A percentile compares a stretch with the other conserved stretches of the same genome.
phyloP scores from a whole-genome alignment of 1,140 invertebrate genomes.

The Colletes latitarsis region DNA sequence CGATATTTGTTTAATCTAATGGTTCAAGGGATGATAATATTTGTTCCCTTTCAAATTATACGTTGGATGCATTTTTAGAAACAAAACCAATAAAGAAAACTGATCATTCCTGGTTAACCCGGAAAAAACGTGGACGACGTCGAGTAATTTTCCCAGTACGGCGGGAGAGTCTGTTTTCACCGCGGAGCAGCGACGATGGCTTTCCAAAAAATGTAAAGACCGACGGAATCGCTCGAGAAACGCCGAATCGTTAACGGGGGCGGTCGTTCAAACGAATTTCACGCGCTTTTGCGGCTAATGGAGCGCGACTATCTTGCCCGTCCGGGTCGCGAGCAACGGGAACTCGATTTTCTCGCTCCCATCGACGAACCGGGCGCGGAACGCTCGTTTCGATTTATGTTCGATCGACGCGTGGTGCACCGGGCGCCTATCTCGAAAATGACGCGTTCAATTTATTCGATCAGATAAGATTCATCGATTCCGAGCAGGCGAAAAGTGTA shows the following conservation, averaged over 20 bases:
- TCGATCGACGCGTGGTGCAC: background rate
- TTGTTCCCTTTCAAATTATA: too few relatives aligned
- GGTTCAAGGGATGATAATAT: too few relatives aligned
- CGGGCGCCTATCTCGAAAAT: constrained; percentile 34
- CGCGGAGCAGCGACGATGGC: too few relatives aligned
- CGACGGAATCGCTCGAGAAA: too few relatives aligned
- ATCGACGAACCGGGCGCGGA: background rate
- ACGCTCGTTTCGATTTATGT: constrained; percentile 16
- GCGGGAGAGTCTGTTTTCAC: too few relatives aligned
- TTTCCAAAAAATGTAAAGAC: too few relatives aligned
- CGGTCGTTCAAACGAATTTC: constrained; percentile 34
- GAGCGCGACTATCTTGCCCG: constrained; percentile 53
- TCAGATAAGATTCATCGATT: background rate
- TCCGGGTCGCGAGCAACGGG: background rate
- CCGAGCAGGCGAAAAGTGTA: background rate
- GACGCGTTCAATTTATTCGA: constrained; percentile 30
- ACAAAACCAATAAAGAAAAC: too few relatives aligned
- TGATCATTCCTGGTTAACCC: too few relatives aligned
- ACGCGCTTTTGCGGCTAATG: constrained; percentile 56
- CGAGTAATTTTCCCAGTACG: too few relatives aligned
- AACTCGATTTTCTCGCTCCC: constrained; percentile 17
- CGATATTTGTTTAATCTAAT: too few relatives aligned
- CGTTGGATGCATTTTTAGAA: too few relatives aligned
- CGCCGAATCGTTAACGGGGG: background rate
- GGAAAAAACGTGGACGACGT: too few relatives aligned